Conservation (phyloP, 2,888 invertebrate species). For the Epinotia bilunana region DNA sequence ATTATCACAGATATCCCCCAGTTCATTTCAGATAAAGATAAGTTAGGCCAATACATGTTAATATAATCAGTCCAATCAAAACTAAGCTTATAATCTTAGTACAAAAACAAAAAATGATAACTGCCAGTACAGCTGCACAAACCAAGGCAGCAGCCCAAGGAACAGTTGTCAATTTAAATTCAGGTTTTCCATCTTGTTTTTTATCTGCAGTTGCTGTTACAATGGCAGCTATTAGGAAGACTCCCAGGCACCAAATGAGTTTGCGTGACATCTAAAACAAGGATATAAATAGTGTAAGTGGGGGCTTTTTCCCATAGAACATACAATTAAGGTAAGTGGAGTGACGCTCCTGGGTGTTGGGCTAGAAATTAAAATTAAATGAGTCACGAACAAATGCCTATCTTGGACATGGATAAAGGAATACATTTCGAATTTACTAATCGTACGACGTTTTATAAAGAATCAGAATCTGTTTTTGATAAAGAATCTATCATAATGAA, state of each 20-base stretch:
- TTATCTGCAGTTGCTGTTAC: slow-evolving; percentile 33
- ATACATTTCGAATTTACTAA: neutral
- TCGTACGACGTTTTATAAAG: neutral
- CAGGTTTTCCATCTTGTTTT: slow-evolving; percentile 31
- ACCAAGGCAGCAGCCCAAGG: slow-evolving; percentile 29
- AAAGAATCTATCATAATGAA: neutral
- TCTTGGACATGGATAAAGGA: neutral
- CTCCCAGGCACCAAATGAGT: slow-evolving; percentile 22
- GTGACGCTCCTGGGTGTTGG: neutral
- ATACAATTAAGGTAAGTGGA: slow-evolving; percentile 3
- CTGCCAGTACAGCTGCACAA: slow-evolving; percentile 20
- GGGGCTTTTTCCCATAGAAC: neutral
- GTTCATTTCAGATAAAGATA: slow-evolving; percentile 29
- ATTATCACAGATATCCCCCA: slow-evolving; percentile 17
- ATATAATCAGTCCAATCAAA: slow-evolving; percentile 29
- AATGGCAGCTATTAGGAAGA: slow-evolving; percentile 25
- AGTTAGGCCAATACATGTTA: slow-evolving; percentile 26
- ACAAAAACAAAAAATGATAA: slow-evolving; percentile 34
- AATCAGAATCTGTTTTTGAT: neutral
- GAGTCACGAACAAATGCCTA: neutral
- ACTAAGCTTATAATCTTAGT: slow-evolving; percentile 36
- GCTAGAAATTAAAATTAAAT: neutral
- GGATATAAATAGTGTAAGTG: neutral
- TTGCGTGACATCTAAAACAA: slow-evolving; percentile 35
- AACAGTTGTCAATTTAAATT: slow-evolving; percentile 28